Conservation (phyloP, 2,888 invertebrate species). For the Prenolepis imparis region DNA sequence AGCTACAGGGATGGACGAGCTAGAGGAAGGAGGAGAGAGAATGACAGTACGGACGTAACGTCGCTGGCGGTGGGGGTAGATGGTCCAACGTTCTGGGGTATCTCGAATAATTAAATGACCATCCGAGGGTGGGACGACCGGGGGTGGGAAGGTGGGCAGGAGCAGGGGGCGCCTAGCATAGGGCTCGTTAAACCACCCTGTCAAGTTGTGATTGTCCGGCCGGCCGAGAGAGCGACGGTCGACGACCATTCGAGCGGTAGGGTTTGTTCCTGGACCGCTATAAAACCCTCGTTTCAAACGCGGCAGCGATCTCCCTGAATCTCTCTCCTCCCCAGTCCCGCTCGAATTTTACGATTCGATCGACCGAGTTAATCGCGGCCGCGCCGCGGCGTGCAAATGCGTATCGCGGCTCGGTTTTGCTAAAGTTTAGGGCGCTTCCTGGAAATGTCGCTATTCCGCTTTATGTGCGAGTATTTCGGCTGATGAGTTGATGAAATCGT, state of each 20-base stretch:
- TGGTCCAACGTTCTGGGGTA: conserved; percentile 81
- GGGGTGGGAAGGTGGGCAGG: conserved; percentile 33
- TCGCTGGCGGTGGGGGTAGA: conserved; percentile 73
- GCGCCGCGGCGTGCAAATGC: conserved; percentile 50
- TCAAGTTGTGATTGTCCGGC: conserved; percentile 85
- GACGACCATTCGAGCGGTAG: conserved; percentile 78
- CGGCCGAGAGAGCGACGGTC: conserved; percentile 75
- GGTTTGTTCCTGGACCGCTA: conserved; percentile 81
- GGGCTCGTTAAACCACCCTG: conserved; percentile 86
- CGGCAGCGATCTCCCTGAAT: conserved; percentile 42
- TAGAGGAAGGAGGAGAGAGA: conserved; percentile 29
- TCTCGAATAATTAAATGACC: conserved; percentile 86
- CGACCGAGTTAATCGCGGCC: conserved; percentile 79
- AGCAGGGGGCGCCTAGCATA: conserved; percentile 79
- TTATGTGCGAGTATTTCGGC: conserved; percentile 22
- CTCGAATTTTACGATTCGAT: conserved; percentile 84
- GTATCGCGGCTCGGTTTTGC: conserved; percentile 57
- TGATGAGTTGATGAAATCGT: conserved; percentile 15
- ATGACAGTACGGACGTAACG: conserved; percentile 59
- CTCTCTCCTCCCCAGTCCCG: conserved; percentile 64
- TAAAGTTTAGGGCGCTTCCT: conserved; percentile 61
- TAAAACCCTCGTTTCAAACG: conserved; percentile 81
- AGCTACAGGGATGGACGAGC: conserved; percentile 51
- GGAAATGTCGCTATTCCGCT: conserved; percentile 15
- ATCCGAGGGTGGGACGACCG: conserved; percentile 80